These are phyloP conservation scores for Phoeniculus purpureus DNA, from an alignment of 2,797 vertebrate species.

Conservation along the genomic window DNA sequence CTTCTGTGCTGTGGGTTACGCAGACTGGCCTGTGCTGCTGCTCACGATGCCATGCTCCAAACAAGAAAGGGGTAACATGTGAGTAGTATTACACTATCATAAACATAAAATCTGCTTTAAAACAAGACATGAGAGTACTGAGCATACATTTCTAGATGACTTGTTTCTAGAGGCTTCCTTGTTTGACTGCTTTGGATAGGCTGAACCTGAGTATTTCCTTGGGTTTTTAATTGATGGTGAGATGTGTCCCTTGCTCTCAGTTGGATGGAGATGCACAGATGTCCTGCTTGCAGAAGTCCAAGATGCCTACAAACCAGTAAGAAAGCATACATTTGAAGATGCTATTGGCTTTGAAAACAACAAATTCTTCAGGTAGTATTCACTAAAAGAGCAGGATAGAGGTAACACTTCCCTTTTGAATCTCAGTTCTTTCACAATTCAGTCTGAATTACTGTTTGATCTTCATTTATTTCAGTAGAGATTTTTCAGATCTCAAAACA, in stretches of 20 bases:
- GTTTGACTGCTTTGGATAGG: neutral
- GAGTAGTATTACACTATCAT: neutral
- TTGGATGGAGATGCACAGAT: slow-evolving; percentile 73
- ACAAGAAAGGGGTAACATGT: neutral
- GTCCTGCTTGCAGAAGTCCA: slow-evolving; percentile 88
- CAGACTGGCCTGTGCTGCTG: neutral
- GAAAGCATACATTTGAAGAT: neutral
- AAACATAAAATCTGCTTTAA: neutral
- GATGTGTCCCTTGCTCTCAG: neutral
- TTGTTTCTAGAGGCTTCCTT: neutral
- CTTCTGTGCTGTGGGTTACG: neutral
- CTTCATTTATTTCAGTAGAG: neutral
- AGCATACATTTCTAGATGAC: neutral
- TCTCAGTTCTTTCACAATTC: neutral
- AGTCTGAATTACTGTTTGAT: neutral
- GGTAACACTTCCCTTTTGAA: neutral
- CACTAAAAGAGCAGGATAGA: neutral
- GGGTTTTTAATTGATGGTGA: neutral
- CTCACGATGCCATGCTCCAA: neutral
- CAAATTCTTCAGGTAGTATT: neutral
- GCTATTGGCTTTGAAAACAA: neutral
- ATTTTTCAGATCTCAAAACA: neutral
- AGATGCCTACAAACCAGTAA: slow-evolving; percentile 79
- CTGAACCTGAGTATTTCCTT: neutral
- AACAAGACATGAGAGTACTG: neutral